These are phyloP conservation scores for Ferdinandea cuprea DNA, from an alignment of 2,888 invertebrate species.

Conservation along the genomic window DNA sequence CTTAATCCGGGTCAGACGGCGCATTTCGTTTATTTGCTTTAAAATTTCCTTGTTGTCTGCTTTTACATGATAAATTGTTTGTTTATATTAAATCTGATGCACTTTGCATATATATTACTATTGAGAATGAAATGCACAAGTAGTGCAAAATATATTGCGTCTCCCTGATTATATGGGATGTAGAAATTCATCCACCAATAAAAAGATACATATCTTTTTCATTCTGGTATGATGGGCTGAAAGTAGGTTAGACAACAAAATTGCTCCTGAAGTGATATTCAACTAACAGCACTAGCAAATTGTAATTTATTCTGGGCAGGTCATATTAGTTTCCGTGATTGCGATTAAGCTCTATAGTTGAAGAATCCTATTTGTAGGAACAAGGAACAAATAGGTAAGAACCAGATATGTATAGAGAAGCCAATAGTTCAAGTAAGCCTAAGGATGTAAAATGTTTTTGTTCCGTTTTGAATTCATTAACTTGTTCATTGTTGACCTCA, in stretches of 20 bases:
- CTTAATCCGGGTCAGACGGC: conserved; percentile 37
- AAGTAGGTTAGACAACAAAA: not conserved
- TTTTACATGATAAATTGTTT: not conserved
- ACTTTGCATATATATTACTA: not conserved
- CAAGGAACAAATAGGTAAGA: no score
- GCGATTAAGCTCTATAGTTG: no score
- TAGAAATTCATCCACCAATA: no score
- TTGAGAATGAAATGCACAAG: conserved; percentile 3
- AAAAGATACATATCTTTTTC: no score
- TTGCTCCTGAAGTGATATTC: not conserved
- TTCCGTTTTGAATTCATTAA: conserved; percentile 28
- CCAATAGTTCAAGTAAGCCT: conserved; percentile 23
- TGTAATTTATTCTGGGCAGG: not conserved
- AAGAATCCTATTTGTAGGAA: no score
- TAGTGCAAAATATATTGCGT: conserved; percentile 2
- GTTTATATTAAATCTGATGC: not conserved
- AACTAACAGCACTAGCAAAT: not conserved
- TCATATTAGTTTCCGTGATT: no score
- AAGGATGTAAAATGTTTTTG: conserved; percentile 1
- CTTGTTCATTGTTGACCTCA: conserved; percentile 20
- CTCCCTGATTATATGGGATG: not conserved
- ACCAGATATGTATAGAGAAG: not conserved
- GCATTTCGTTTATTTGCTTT: conserved; percentile 30
- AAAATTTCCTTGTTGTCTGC: conserved; percentile 21
- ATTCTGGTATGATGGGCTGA: not conserved